Evolutionary conservation across 1,140 invertebrate genomes (phyloP).

Genomic region (Portunus trituberculatus): DNA sequence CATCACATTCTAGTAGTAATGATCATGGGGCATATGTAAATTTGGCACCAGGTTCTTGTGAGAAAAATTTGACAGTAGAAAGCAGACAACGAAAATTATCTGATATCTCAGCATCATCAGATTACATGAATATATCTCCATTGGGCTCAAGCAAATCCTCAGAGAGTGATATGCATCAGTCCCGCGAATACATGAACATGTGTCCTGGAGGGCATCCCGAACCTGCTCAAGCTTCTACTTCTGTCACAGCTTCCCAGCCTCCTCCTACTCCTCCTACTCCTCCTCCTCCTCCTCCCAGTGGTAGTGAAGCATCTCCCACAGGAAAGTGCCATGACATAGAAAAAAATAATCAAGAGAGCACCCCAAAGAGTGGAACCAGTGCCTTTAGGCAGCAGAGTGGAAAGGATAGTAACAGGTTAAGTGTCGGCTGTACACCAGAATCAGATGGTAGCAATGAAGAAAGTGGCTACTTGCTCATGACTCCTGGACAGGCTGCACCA

Average conservation of each 20-base stretch:
- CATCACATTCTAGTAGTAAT: not conserved
- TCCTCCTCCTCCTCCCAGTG: slow-evolving; percentile 4
- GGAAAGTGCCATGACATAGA: not conserved
- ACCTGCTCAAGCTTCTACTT: not conserved
- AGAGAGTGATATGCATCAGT: slow-evolving; percentile 49
- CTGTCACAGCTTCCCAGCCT: slow-evolving; percentile 36
- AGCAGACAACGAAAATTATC: slow-evolving; percentile 65
- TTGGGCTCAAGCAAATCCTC: slow-evolving; percentile 47
- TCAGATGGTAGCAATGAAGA: slow-evolving; percentile 49
- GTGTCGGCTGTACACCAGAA: slow-evolving; percentile 3
- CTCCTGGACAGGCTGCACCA: slow-evolving; percentile 59
- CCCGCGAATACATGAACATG: slow-evolving; percentile 70
- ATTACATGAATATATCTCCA: slow-evolving; percentile 68
- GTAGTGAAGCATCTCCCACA: slow-evolving; percentile 26
- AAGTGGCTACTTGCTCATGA: slow-evolving; percentile 70
- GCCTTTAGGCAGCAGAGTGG: slow-evolving; percentile 49
- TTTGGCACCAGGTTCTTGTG: slow-evolving; percentile 50
- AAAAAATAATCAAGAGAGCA: slow-evolving; percentile 28
- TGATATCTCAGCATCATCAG: slow-evolving; percentile 50
- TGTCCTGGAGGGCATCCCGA: slow-evolving; percentile 64
- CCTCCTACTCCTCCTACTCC: not conserved
- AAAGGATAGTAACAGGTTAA: slow-evolving; percentile 50
- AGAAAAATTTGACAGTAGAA: slow-evolving; percentile 46
- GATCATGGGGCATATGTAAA: slow-evolving; percentile 71
- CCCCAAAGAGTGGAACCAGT: slow-evolving; percentile 30